phyloP scores from a whole-genome alignment of 1,140 invertebrate genomes.

The Colletes latitarsis region DNA sequence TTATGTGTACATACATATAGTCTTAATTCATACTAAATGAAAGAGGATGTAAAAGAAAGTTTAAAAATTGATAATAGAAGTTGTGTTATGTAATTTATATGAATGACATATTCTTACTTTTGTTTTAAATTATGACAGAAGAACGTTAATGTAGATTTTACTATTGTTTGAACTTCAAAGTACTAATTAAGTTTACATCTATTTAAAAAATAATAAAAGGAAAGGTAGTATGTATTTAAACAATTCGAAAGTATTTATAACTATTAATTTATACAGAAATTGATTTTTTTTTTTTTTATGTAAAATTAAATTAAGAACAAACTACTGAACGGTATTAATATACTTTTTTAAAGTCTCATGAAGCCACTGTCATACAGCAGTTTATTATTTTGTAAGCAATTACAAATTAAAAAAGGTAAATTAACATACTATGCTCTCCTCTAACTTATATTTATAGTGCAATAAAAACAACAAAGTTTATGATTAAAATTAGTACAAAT shows the following conservation, averaged over 20 bases:
- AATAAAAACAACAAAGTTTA: constrained; percentile 70
- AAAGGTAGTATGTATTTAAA: background rate
- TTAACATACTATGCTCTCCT: constrained; percentile 51
- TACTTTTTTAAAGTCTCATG: constrained; percentile 31
- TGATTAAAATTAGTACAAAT: constrained; percentile 72
- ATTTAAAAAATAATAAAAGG: background rate
- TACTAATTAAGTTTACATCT: background rate
- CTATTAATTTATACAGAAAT: background rate
- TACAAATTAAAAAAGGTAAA: constrained; percentile 65
- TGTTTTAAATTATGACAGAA: constrained; percentile 40
- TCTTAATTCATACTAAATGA: constrained; percentile 11
- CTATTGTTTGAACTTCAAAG: constrained; percentile 15
- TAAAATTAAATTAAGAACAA: constrained; percentile 9
- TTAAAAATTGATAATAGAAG: constrained; percentile 15
- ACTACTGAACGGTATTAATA: constrained; percentile 31
- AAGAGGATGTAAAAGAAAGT: constrained; percentile 14
- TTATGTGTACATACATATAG: constrained; percentile 12
- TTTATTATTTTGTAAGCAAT: constrained; percentile 64
- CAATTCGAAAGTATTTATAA: background rate
- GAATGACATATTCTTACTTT: constrained; percentile 39
- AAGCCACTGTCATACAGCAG: constrained; percentile 62
- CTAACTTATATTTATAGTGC: constrained; percentile 66
- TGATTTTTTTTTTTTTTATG: background rate
- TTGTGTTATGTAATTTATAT: constrained; percentile 6
- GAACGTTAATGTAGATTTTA: constrained; percentile 17